A percentile compares a stretch with the other conserved stretches of the same genome.
Evolutionary conservation across 2,888 invertebrate species (phyloP).

Genomic region (Ophion costatus): DNA sequence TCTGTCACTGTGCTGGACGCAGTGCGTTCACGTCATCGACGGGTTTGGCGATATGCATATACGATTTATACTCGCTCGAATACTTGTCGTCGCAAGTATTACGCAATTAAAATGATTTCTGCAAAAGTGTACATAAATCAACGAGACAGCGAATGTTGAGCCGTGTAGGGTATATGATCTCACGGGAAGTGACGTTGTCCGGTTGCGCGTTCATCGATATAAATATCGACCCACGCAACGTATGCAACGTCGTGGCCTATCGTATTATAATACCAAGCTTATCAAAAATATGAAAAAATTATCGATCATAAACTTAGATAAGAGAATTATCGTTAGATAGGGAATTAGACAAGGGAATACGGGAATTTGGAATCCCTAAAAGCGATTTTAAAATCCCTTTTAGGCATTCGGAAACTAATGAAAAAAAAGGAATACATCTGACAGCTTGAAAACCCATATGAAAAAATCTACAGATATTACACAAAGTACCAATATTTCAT

Average conservation of each 20-base stretch:
- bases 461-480: no score
- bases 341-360: no score
- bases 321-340: no score
- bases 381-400: no score
- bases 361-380: no score
- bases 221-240: slow-evolving; percentile 70
- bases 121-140: slow-evolving; percentile 56
- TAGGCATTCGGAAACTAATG: no score
- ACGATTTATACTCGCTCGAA: neutral
- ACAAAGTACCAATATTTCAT: no score
- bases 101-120: slow-evolving; percentile 63
- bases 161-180: slow-evolving; percentile 69
- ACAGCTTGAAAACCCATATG: no score
- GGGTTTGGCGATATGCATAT: slow-evolving; percentile 23
- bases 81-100: neutral
- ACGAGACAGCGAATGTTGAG: slow-evolving; percentile 23
- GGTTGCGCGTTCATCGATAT: slow-evolving; percentile 75
- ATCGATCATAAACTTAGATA: neutral
- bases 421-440: no score
- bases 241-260: neutral
- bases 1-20: neutral
- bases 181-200: slow-evolving; percentile 73
- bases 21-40: slow-evolving; percentile 16
- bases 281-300: neutral
- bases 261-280: neutral